phyloP scores from a whole-genome alignment of 2,888 invertebrate genomes.

The Crocallis elinguaria region DNA sequence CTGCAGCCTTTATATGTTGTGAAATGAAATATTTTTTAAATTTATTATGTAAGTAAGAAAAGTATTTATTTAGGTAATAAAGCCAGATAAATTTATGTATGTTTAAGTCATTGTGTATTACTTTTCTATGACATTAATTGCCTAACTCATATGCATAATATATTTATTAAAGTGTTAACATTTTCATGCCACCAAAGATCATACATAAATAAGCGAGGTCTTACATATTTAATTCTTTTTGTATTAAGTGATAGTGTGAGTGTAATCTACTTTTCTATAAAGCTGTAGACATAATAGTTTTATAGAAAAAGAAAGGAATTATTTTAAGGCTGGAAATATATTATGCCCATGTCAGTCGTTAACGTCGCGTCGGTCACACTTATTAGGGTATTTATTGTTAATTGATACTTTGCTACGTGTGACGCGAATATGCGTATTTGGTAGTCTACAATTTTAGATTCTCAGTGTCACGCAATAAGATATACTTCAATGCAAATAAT shows the following conservation, averaged over 20 bases:
- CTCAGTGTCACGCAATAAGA: too few relatives aligned
- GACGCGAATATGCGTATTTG: too few relatives aligned
- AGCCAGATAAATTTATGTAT: background rate
- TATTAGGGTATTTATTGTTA: too few relatives aligned
- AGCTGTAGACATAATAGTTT: background rate
- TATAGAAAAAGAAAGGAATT: too few relatives aligned
- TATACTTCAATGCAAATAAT: too few relatives aligned
- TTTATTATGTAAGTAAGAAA: background rate
- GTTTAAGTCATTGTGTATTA: background rate
- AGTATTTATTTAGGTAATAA: constrained; percentile 6
- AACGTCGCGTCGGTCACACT: too few relatives aligned
- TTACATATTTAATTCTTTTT: constrained; percentile 37
- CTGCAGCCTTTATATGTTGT: constrained; percentile 1
- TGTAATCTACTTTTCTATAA: background rate
- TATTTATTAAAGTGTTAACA: constrained; percentile 1
- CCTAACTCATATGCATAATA: constrained; percentile 6
- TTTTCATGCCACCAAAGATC: constrained; percentile 25
- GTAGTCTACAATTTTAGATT: too few relatives aligned
- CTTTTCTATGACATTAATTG: background rate
- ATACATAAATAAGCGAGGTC: constrained; percentile 28
- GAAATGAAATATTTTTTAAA: constrained; percentile 7
- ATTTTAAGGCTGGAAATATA: too few relatives aligned
- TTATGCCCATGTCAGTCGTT: too few relatives aligned
- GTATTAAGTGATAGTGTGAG: background rate
- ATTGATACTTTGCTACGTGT: too few relatives aligned